Base-by-base conservation (phyloP, 2,888 invertebrate species). In the Dynastes tityus region DNA sequence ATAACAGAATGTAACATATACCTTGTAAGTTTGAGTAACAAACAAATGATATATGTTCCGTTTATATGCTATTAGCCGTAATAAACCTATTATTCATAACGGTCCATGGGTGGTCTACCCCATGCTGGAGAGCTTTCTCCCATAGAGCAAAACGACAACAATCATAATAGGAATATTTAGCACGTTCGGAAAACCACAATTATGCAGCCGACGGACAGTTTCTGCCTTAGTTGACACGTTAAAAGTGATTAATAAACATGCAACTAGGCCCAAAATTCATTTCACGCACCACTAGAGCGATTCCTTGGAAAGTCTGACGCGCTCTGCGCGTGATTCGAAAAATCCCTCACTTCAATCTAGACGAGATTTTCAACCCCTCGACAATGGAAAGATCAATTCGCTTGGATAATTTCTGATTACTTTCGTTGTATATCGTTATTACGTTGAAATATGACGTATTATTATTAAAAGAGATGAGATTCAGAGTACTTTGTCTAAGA, bases 271-370 rank as follows among this genome's bases (percentile, higher is more conserved):
- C 77, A 32, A 78, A 78, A 83, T 84, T 85, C 82, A 87, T 87
- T 87, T 86, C 86, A 86, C 84, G 87, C 85, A 80, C 83, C 85
- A 83, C 68, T 85, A 83, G 83, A 85, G 86, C 86, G 85, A 74
- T 79, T 76, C 81, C 11, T 45, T 45, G 75, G 58, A 53, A 64
- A 53, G 68, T 58, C 65, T 51, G 27, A 65, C 53, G 40, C 37
- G 63, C 63, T 64, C 67, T 32, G 71, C 49, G 73, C n/a, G 73
- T 61, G 49, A 74, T 74, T 74, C 55, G 45, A 61, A 74, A 71
- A 78, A 63, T 65, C 71, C 73, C 71, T 73, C 64, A 45, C 45
- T 68, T 71, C 53, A 37, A 78, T 78, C 71, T 63, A 71, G 9
- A 40, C 49, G 51, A 70, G 64, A 77, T 68, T 51, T 61, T 73